Percentiles rank a stretch among this genome's conserved stretches.
Evolutionary conservation across 1,140 invertebrate species (phyloP).

Genomic region (Drosophila ananassae): DNA sequence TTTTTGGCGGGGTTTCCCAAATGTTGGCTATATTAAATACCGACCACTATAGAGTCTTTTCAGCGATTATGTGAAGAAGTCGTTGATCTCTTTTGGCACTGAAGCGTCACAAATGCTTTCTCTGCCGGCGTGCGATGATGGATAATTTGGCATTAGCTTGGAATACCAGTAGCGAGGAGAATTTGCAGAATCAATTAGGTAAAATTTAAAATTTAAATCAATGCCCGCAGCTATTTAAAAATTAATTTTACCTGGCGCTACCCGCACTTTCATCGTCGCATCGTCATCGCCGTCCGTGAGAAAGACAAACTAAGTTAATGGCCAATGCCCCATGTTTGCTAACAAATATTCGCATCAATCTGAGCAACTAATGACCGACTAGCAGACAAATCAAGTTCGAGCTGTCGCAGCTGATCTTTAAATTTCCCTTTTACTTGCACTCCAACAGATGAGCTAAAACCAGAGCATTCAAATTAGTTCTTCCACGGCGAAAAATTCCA

Average conservation of each 20-base stretch:
- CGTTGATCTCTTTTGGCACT: conserved; percentile 6
- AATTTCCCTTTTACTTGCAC: conserved; percentile 66
- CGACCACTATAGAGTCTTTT: conserved; percentile 3
- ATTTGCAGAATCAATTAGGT: conserved; percentile 42
- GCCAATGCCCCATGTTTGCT: conserved; percentile 33
- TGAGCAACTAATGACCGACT: conserved; percentile 43
- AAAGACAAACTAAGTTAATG: conserved; percentile 60
- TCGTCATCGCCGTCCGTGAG: conserved; percentile 36
- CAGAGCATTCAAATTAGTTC: conserved; percentile 55
- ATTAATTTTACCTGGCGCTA: conserved; percentile 21
- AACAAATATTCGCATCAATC: conserved; percentile 44
- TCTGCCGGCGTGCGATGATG: conserved; percentile 54
- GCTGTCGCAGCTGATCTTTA: conserved; percentile 19
- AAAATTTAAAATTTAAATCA: conserved; percentile 64
- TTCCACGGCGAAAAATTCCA: conserved; percentile 19
- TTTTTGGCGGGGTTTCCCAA: conserved; percentile 19
- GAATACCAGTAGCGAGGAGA: conserved; percentile 66
- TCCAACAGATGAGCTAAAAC: conserved; percentile 26
- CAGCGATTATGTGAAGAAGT: not conserved
- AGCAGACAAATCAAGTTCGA: conserved; percentile 41
- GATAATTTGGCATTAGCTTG: conserved; percentile 38
- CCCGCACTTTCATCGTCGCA: conserved; percentile 44
- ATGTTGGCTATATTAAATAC: not conserved
- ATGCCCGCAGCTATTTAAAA: conserved; percentile 47
- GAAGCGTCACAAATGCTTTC: conserved; percentile 59